Evolutionary conservation across 1,140 invertebrate genomes (phyloP), one percentile per base, ranked within the genome.

Genomic region (Lasioglossum albipes): DNA sequence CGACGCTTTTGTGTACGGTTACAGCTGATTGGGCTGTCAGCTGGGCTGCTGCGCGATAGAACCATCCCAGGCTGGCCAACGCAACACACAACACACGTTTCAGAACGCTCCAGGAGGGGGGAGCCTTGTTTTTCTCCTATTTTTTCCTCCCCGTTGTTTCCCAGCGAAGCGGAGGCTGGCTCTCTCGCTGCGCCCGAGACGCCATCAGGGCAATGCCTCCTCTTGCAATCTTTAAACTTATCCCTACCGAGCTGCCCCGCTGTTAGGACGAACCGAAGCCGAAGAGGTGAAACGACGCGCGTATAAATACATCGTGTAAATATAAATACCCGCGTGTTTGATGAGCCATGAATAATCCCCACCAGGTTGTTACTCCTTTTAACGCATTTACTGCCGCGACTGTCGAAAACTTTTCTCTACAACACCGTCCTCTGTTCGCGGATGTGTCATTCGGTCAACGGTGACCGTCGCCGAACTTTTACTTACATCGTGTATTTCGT

Each of bases 11-110:
- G 83, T 85, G 77, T 83, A 84, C 83, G 69, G 81, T 82, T 84
- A 83, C 83, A 89, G 84, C 87, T 86, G 87, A 89, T 84, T 83
- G 84, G 79, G 69, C 81, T 85, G 79, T 88, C 86, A 85, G 82
- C 86, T 88, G 82, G 22, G 79, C 71, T 84, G 81, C 52, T 45
- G 75, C 82, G 66, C 66, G 69, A 87, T 73, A 66, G 81, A 83
- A 85, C 69, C 70, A 52, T 67, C 71, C 59, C 64, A 76, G 75
- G 67, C 71, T 75, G 80, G 71, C 77, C 76, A 68, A 84, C 84
- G 27, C 27, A 27, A 81, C 85, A 82, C 80, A 84, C 27, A 27
- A 81, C 85, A 82, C 80, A 84, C 80, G 85, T 88, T 79, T 83
- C 75, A 72, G 83, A 70, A 64, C 31, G 36, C 76, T 84, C 61